A percentile compares a stretch with the other conserved stretches of the same genome.
Evolutionary conservation across 2,888 invertebrate species (phyloP).

Genomic region (Silvanus unidentatus): DNA sequence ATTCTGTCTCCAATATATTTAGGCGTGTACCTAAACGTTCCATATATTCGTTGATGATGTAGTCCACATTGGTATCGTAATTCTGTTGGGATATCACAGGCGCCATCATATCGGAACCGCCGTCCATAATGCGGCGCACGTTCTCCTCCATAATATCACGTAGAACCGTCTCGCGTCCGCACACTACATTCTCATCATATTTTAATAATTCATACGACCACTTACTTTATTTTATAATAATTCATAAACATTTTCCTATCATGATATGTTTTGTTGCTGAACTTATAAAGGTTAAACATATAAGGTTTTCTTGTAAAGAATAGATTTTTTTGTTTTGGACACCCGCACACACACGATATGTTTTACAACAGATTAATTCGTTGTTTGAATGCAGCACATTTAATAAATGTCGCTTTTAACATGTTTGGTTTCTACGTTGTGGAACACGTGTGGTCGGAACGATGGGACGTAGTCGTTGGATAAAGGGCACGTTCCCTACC

Average conservation of each 20-base stretch:
- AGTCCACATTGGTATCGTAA: conserved; percentile 54
- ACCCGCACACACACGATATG: conserved; percentile 33
- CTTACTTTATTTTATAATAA: conserved; percentile 11
- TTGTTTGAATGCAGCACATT: conserved; percentile 8
- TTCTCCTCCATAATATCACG: conserved; percentile 33
- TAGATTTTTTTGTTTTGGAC: too few species aligned
- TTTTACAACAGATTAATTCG: conserved; percentile 30
- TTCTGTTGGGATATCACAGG: conserved; percentile 35
- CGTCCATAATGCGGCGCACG: conserved; percentile 29
- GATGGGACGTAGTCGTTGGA: conserved; percentile 25
- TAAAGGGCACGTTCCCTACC: conserved; percentile 38
- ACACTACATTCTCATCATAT: conserved; percentile 18
- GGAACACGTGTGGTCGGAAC: too few species aligned
- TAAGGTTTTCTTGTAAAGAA: too few species aligned
- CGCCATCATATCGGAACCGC: conserved; percentile 35
- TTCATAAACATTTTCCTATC: conserved; percentile 16
- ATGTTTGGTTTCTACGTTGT: conserved; percentile 21
- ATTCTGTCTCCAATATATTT: conserved; percentile 81
- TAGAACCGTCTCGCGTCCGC: neutral
- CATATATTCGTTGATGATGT: conserved; percentile 86
- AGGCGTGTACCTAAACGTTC: conserved; percentile 81
- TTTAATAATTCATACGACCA: neutral
- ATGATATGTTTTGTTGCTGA: conserved; percentile 27
- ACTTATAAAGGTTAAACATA: too few species aligned
- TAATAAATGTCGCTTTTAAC: conserved; percentile 7